Evolutionary conservation across 2,113 vertebrate species (phyloP).

Genomic region (Cnemophilus loriae): DNA sequence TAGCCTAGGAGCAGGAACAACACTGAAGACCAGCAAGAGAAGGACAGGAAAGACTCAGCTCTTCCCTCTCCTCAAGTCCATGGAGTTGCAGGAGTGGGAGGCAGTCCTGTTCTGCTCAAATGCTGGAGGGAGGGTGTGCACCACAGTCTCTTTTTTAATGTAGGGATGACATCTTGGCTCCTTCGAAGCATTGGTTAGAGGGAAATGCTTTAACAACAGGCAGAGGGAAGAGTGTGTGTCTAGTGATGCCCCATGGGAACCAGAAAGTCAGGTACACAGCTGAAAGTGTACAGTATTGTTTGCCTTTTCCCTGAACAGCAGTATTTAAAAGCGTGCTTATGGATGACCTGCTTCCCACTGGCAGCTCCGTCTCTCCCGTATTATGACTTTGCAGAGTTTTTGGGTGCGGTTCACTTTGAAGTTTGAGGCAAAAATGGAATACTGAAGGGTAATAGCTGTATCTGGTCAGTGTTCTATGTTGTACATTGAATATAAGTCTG

Average conservation of each 20-base stretch:
- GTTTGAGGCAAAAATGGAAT: neutral
- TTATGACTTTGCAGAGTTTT: neutral
- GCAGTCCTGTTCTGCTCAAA: neutral
- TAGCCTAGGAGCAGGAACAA: neutral
- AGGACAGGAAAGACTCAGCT: neutral
- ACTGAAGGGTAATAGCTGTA: neutral
- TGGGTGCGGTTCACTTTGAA: neutral
- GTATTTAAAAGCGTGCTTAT: neutral
- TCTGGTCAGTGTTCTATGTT: neutral
- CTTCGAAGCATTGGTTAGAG: neutral
- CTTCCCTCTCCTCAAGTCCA: neutral
- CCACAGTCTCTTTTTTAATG: neutral
- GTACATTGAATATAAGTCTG: neutral
- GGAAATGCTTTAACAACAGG: neutral
- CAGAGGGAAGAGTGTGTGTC: neutral
- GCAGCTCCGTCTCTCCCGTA: fast-evolving
- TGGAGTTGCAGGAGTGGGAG: neutral
- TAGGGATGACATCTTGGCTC: neutral
- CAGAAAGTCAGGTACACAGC: neutral
- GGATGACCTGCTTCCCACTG: neutral
- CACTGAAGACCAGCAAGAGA: neutral
- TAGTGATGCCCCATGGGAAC: neutral
- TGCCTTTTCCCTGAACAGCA: fast-evolving
- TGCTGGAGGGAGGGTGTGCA: neutral
- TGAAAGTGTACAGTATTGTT: fast-evolving